phyloP scores from a whole-genome alignment of 2,797 vertebrate genomes.

The Poecilia velifera region DNA sequence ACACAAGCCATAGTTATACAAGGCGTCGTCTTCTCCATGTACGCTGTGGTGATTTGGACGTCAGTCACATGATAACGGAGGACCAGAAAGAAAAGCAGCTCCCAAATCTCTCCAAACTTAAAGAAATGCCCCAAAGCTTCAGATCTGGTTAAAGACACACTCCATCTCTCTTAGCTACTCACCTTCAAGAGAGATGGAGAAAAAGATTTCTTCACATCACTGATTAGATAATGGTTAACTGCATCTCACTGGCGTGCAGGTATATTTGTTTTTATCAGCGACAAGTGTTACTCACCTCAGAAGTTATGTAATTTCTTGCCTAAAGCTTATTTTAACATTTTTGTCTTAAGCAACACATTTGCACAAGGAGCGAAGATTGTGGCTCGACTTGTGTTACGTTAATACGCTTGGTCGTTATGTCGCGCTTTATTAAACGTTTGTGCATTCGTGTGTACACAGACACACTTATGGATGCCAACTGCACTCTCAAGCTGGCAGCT shows the following conservation, averaged over 20 bases:
- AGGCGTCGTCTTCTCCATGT: background rate
- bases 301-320: background rate
- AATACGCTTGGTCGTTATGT: background rate
- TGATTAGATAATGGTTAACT: background rate
- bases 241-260: background rate
- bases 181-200: background rate
- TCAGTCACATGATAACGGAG: background rate
- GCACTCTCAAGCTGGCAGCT: background rate
- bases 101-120: background rate
- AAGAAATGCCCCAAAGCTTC: background rate
- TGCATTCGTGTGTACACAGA: background rate
- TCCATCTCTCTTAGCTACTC: background rate
- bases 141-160: too few relatives aligned
- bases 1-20: background rate
- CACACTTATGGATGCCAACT: background rate
- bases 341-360: background rate
- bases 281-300: background rate
- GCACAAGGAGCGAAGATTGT: background rate
- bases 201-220: background rate
- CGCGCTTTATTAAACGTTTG: background rate
- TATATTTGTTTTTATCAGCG: background rate
- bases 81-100: background rate
- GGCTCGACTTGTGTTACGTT: background rate
- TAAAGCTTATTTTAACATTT: background rate
- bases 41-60: background rate